These are phyloP conservation scores for Etheostoma perlongum DNA, from an alignment of 2,797 vertebrate species.

Conservation along the genomic window DNA sequence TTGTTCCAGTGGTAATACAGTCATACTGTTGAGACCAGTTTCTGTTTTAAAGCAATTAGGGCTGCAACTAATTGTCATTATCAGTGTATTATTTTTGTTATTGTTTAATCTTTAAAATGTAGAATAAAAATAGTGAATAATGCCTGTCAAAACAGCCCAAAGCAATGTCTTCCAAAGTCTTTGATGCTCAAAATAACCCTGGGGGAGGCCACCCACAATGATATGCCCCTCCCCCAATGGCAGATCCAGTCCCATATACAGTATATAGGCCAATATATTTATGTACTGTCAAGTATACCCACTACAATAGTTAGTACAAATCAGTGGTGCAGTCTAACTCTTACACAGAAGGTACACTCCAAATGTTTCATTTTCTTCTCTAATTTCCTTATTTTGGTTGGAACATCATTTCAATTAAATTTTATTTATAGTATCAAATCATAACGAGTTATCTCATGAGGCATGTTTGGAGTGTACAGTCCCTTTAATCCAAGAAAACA, in stretches of 20 bases:
- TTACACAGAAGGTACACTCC: background rate
- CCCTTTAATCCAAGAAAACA: slow-evolving; percentile 13
- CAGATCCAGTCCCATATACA: too few species aligned
- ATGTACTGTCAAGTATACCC: too few species aligned
- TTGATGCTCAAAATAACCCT: too few species aligned
- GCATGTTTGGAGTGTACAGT: slow-evolving; percentile 17
- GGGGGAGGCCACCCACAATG: too few species aligned
- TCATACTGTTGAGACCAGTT: background rate
- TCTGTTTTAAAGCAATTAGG: background rate
- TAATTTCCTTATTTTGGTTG: background rate
- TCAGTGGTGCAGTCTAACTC: too few species aligned
- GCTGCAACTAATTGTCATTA: background rate
- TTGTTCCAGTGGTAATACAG: slow-evolving; percentile 20
- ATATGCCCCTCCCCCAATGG: too few species aligned
- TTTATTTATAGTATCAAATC: too few species aligned
- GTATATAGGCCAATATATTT: too few species aligned
- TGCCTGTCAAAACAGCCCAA: background rate
- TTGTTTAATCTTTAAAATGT: background rate
- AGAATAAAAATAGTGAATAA: background rate
- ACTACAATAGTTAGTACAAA: too few species aligned
- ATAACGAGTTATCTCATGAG: too few species aligned
- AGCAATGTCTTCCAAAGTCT: slow-evolving; percentile 45
- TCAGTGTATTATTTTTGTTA: background rate
- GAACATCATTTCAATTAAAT: background rate
- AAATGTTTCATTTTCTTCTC: background rate